These are phyloP conservation scores for Amphipoea lucens DNA, from an alignment of 2,888 invertebrate species.

Conservation along the genomic window DNA sequence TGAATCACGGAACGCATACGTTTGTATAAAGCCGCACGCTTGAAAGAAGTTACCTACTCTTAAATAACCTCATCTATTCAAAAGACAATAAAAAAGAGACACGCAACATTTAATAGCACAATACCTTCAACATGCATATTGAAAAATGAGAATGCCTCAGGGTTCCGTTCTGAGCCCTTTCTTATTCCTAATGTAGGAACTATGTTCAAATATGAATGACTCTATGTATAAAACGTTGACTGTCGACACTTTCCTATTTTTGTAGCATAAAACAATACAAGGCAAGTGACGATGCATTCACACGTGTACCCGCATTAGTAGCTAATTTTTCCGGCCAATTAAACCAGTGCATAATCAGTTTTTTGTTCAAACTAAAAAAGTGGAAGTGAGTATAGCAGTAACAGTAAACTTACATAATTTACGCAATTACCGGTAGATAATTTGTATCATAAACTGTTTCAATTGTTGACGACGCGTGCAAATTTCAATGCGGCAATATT, in stretches of 20 bases:
- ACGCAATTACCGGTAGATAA: conserved; percentile 68
- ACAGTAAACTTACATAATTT: conserved; percentile 71
- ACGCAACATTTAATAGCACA: not conserved
- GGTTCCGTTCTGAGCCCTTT: conserved; percentile 5
- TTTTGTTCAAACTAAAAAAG: conserved; percentile 50
- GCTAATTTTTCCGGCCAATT: conserved; percentile 58
- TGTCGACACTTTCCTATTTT: conserved; percentile 16
- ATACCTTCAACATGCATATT: not conserved
- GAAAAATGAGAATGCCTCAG: not conserved
- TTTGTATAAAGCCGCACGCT: not conserved
- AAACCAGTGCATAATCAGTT: conserved; percentile 35
- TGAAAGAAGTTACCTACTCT: not conserved
- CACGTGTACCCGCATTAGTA: conserved; percentile 42
- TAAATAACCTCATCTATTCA: not conserved
- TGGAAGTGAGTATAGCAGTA: conserved; percentile 59
- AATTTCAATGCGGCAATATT: conserved; percentile 48
- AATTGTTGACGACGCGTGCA: conserved; percentile 63
- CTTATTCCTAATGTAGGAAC: not conserved
- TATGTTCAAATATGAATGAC: not conserved
- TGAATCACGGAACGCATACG: not conserved
- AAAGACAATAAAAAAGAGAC: not conserved
- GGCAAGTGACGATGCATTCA: conserved; percentile 35
- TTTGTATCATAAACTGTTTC: conserved; percentile 60
- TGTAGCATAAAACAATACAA: conserved; percentile 36
- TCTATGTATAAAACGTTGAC: not conserved